Evolutionary conservation across 2,113 vertebrate genomes (phyloP).

Genomic region (Tauraco erythrolophus): DNA sequence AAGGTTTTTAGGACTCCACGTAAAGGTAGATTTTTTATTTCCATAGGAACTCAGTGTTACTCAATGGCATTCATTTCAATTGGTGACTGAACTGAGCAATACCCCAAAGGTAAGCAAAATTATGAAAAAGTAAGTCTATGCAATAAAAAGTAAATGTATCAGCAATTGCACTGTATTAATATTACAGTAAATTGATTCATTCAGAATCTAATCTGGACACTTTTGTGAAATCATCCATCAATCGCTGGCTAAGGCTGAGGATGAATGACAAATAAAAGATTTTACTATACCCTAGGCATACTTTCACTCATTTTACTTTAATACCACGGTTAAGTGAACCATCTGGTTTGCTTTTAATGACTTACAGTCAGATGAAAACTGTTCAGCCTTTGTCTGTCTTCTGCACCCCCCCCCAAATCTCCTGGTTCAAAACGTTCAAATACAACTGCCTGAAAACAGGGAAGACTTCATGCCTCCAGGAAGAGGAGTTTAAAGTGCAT

Average conservation of each 20-base stretch:
- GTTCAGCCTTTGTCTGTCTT: background rate
- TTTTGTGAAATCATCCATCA: slow-evolving; percentile 67
- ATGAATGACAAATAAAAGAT: slow-evolving; percentile 71
- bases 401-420: background rate
- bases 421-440: background rate
- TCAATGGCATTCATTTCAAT: background rate
- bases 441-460: background rate
- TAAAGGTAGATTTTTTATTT: background rate
- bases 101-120: background rate
- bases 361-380: slow-evolving; percentile 57
- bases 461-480: background rate
- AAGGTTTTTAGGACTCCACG: background rate
- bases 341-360: slow-evolving; percentile 67
- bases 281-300: slow-evolving; percentile 63
- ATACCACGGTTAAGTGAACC: slow-evolving; percentile 71
- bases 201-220: slow-evolving; percentile 68
- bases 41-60: background rate
- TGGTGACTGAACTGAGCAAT: background rate
- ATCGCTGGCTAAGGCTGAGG: slow-evolving; percentile 59
- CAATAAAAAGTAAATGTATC: slow-evolving; percentile 40
- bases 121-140: background rate
- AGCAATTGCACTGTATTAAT: slow-evolving; percentile 37
- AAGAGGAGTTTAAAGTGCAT: background rate
- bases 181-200: slow-evolving; percentile 54
- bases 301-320: slow-evolving; percentile 73